Percentiles rank a stretch among this genome's conserved stretches.
These are phyloP conservation scores for Dunckerocampus dactyliophorus DNA, from an alignment of 2,113 vertebrate species.

Conservation along the genomic window DNA sequence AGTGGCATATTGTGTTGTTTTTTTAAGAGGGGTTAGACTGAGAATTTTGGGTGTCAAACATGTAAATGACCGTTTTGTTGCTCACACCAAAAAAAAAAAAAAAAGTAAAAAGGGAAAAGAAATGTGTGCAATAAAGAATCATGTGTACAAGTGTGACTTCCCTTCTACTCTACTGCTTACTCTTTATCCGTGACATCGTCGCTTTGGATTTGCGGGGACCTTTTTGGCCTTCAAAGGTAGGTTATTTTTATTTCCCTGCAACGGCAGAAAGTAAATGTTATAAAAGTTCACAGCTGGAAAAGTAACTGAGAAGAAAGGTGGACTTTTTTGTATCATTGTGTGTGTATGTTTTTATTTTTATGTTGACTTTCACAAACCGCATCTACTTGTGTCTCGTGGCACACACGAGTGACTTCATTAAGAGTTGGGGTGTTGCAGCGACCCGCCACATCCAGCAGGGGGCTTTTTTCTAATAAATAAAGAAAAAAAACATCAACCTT, in stretches of 20 bases:
- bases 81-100: conserved; percentile 55
- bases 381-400: too few relatives aligned
- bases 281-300: conserved; percentile 23
- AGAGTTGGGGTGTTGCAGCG: too few relatives aligned
- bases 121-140: conserved; percentile 76
- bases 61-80: conserved; percentile 49
- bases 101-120: conserved; percentile 45
- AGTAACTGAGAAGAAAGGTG: conserved; percentile 7
- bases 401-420: too few relatives aligned
- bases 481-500: too few relatives aligned
- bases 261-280: conserved; percentile 14
- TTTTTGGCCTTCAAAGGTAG: conserved; percentile 39
- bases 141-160: conserved; percentile 57
- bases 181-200: conserved; percentile 34
- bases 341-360: too few relatives aligned
- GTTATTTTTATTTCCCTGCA: conserved; percentile 16
- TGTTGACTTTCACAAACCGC: too few relatives aligned
- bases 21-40: conserved; percentile 43
- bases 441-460: too few relatives aligned
- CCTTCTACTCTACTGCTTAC: conserved; percentile 53
- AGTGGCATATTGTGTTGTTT: conserved; percentile 64
- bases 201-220: conserved; percentile 31
- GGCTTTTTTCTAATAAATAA: too few relatives aligned
- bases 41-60: conserved; percentile 17
- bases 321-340: too few relatives aligned